Conservation (phyloP, 2,113 vertebrate genomes). For the Macaca fascicularis region DNA sequence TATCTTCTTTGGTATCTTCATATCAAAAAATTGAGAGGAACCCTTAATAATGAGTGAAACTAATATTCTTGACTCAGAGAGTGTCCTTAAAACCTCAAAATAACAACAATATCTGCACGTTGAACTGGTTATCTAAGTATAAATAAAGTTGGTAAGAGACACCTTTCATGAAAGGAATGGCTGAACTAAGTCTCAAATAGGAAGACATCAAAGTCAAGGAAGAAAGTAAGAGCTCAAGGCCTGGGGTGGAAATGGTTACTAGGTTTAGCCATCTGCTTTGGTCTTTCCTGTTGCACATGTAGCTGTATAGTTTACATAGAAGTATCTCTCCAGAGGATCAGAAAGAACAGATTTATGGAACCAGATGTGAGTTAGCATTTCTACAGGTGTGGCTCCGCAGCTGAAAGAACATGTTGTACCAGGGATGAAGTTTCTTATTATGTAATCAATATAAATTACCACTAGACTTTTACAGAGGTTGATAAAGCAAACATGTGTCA, state of each 20-base stretch:
- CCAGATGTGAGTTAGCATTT: slow-evolving; percentile 76
- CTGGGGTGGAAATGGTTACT: slow-evolving; percentile 59
- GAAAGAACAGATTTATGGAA: slow-evolving; percentile 77
- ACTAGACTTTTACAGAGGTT: slow-evolving; percentile 73
- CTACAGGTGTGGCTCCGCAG: slow-evolving; percentile 75
- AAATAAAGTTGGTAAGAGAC: neutral
- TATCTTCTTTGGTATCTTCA: neutral
- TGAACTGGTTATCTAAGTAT: neutral
- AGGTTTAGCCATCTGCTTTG: slow-evolving; percentile 69
- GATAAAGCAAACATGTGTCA: slow-evolving; percentile 78
- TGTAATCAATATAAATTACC: slow-evolving; percentile 81
- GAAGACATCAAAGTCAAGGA: slow-evolving; percentile 55
- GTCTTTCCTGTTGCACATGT: slow-evolving; percentile 69
- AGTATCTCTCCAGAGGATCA: slow-evolving; percentile 73
- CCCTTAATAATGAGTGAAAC: neutral
- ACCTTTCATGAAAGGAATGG: neutral
- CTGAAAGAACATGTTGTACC: slow-evolving; percentile 75
- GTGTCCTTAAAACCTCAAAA: neutral
- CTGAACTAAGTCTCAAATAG: neutral
- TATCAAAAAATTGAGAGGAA: neutral
- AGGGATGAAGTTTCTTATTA: slow-evolving; percentile 75
- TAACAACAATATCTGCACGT: neutral
- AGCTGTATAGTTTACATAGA: slow-evolving; percentile 75
- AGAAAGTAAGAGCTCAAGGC: neutral
- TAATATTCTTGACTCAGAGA: neutral